Evolutionary conservation across 2,797 vertebrate genomes (phyloP).

Genomic region (Tapirus indicus): DNA sequence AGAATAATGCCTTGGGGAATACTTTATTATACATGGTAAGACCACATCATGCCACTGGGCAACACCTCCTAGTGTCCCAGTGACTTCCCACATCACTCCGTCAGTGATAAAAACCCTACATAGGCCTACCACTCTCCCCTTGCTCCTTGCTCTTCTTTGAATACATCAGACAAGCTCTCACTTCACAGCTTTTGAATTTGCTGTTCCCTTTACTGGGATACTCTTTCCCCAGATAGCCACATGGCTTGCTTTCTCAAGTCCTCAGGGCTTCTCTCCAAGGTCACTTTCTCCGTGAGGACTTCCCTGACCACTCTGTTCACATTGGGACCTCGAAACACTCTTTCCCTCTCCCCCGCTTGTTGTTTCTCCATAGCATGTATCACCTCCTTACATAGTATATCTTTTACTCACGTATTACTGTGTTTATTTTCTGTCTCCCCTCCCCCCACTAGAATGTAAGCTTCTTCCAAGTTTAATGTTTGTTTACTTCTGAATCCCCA

Average conservation of each 20-base stretch:
- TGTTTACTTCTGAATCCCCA: slow-evolving; percentile 13
- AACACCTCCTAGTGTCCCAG: neutral
- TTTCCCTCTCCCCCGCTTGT: neutral
- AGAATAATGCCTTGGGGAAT: neutral
- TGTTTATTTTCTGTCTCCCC: neutral
- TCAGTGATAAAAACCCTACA: neutral
- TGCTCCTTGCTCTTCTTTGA: neutral
- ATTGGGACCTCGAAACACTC: neutral
- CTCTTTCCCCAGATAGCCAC: neutral
- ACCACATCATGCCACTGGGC: neutral
- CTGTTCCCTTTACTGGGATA: neutral
- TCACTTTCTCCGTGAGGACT: neutral
- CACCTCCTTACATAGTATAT: neutral
- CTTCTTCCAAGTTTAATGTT: neutral
- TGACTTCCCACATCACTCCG: neutral
- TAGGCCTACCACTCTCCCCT: neutral
- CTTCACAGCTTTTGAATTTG: neutral
- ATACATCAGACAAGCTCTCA: neutral
- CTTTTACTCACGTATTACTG: neutral
- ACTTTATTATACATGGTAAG: neutral
- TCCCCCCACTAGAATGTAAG: neutral
- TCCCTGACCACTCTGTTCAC: neutral
- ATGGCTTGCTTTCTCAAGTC: neutral
- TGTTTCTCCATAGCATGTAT: neutral
- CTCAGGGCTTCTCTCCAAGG: neutral